Evolutionary conservation across 2,888 invertebrate species (phyloP), one percentile per base, ranked within the genome.

Genomic region (Drosophila mercatorum): DNA sequence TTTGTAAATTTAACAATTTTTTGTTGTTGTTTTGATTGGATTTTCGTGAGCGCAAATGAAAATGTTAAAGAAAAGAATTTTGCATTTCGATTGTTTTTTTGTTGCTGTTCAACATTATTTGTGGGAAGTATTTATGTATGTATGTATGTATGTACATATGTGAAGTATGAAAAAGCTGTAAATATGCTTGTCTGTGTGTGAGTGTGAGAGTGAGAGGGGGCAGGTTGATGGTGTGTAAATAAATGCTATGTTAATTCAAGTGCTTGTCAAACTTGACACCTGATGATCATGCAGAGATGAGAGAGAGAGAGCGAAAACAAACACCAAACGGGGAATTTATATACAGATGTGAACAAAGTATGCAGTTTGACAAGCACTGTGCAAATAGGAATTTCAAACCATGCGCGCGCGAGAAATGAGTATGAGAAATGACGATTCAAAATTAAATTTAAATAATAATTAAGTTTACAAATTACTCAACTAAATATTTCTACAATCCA

Each of bases 71-170:
- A 49, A 53, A 26, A 68, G 34, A 40, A 11, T 34, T 34, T 51
- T 49, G 5, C 17, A 34, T 11, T 17, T 49, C 2, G 5, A 10
- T 49, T 26, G 4, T 10, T 31, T 34, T 17, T 41, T 62, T 61
- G 28, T 61, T 62, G 72, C 31, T 64, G 53, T 62, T 41, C 40
- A 67, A 49, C 31, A 49, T 36, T 41, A 12, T 51, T 34, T 34
- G 31, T 34, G 6, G 31, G 31, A 34, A 34, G 5, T 5, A 17
- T 17, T 17, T 31, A 31, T 31, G 3, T 59, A 14, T 44, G n/a
- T 58, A 36, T 17, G 8, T 41, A 36, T 6, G 4, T 52, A 38
- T 41, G 10, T 59, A 51, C n/a, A 47, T 17, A 40, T 26, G 36
- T 17, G 4, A 41, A 34, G 11, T 41, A 28, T 28, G n/a, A 53